Evolutionary conservation across 2,113 vertebrate genomes (phyloP), one percentile per base, ranked within the genome.

Genomic region (Pseudorhombus dupliciocellatus): DNA sequence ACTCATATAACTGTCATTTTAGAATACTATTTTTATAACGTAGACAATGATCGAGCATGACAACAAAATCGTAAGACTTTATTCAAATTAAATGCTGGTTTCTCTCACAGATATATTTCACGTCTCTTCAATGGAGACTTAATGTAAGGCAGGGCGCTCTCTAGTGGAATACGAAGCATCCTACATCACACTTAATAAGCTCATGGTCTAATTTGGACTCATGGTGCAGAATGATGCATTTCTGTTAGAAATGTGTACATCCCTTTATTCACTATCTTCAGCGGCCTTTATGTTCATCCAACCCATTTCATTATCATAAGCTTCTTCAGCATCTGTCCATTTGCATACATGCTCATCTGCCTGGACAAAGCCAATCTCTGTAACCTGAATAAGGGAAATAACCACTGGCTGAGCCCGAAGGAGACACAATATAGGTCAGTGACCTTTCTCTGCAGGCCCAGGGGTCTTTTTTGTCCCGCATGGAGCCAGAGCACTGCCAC

Each of bases 21-120:
- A 94, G 92, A 94, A 94, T 93, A 93, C 85, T 92, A 93, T 94
- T 96, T 94, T 96, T 94, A 94, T 94, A 88, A 88, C 93, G 90
- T 80, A 92, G 90, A 93, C 92, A n/a, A 92, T 92, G 85, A 94
- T 37, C 34, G 12, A 37, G 12, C 12, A 37, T 37, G 10, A 37
- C 34, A 37, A 37, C 34, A 12, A 37, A 37, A 37, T 2, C 15
- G 5, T 18, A 18, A 1, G 1, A 94, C 48, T 46, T 61, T 37
- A 63, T 73, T 67, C 42, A 84, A 90, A 89, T 88, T 82, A 81
- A 44, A 37, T 37, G 10, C 2, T 28, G 48, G 63, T 64, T 68
- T 82, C n/a, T 64, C 8, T 76, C 9, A 52, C 67, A 66, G 56
- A 25, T 21, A 66, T 2, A 21, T 0, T 52, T 1, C 4, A 18